Evolutionary conservation across 2,797 vertebrate genomes (phyloP), one percentile per base, ranked within the genome.

Genomic region (Meriones psammophilus): DNA sequence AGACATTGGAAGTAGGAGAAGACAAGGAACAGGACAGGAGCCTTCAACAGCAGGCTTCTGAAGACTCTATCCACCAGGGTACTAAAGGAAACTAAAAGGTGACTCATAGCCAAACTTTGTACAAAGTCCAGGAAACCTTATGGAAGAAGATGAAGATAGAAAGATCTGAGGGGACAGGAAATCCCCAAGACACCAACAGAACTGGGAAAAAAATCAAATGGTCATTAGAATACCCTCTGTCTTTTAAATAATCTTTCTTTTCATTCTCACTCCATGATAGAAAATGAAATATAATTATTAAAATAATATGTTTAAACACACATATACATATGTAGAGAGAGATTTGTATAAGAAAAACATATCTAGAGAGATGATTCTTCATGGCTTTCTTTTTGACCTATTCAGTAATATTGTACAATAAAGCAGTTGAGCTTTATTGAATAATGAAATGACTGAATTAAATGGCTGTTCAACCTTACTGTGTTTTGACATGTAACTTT

Each of bases 211-310:
- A n/a, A n/a, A 42, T 42, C 42, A 42, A 42, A 42, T 42, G 42
- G 24, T 62, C 8, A 8, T 36, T 91, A 62, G 17, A 94, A 28
- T 24, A 91, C 54, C 1, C 1, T 26, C 92, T 95, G 4, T 60
- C 58, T 85, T 96, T 90, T 42, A 80, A 88, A 9, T 18, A 85
- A 71, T 77, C 60, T 66, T 71, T 28, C 2, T 88, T 94, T 77
- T 56, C 6, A 46, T 30, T 90, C 13, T 18, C 79, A 18, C 4
- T 13, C 2, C 18, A 71, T 80, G 68, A 88, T 76, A 90, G 24
- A 69, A 88, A 83, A 83, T 90, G 22, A 71, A 42, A 64, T 60
- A 73, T 73, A 91, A 1, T n/a, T n/a, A 13, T 50, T 50, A 9
- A 50, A 85, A 68, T 50, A 33, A 46, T 42, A 33, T 42, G 64